Evolutionary conservation across 1,140 invertebrate genomes (phyloP), one percentile per base, ranked within the genome.

Genomic region (Drosophila ercepeae): DNA sequence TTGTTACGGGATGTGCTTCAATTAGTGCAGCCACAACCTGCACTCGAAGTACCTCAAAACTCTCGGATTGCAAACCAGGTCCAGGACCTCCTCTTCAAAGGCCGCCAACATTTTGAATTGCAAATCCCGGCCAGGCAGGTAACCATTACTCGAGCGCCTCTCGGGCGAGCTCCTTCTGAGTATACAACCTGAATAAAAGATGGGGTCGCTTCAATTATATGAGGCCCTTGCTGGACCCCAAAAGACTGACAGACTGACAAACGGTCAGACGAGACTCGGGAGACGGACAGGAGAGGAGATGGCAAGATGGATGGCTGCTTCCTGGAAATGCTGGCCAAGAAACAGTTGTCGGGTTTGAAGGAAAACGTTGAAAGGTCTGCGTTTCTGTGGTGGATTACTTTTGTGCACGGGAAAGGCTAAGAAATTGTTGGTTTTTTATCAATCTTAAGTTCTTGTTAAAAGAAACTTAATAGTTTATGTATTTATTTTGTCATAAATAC

Each of bases 81-180:
- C 2, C 21, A 21, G 21, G 21, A 2, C 21, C 21, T 9, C 4
- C 63, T 44, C 68, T 68, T 72, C 69, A 76, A 76, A 68, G 52
- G 51, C 59, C 52, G 36, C 67, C 52, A 61, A 51, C 63, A 64
- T 81, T 84, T 76, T 86, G 77, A 86, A 86, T 86, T 86, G 72
- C 81, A 81, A 86, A 88, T 86, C 67, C 81, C 51, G 49, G 27
- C 18, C 9, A 70, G 34, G 34, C 41, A 70, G 34, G 34, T 44
- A n/a, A 19, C 39, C 49, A 16, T 14, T 13, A 19, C 46, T 18
- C 16, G 25, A 18, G 14, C 39, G 16, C 1, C 23, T n/a, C 13
- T 16, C 5, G 14, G 23, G 27, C 5, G 14, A 13, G 27, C 16
- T 29, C 25, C 16, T 9, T 4, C 21, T 16, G 42, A 41, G 60